Evolutionary conservation across 2,888 invertebrate species (phyloP), one percentile per base, ranked within the genome.

Genomic region (Cerastis rubricosa): DNA sequence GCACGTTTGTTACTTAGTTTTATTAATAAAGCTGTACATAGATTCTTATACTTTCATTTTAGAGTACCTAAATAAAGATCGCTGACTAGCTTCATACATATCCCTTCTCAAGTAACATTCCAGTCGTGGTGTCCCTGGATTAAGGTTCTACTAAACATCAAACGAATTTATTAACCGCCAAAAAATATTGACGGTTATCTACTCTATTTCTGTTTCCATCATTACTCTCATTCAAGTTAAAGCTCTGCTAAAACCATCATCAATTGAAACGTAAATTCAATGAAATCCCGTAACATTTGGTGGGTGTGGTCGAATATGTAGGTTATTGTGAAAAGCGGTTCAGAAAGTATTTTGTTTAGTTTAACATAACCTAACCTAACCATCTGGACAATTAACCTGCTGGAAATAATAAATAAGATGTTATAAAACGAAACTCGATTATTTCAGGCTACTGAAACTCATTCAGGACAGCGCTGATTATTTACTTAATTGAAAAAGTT

Each of bases 261-360:
- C 51, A 54, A 47, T 65, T 63, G 54, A 75, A 69, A 47, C 19
- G 0, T 11, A 65, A n/a, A n/a, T 35, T 83, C 77, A 83, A 54
- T 78, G n/a, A 59, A 71, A 71, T 43, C 17, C 43, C 11, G n/a
- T 68, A 71, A 82, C 25, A 64, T 82, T 40, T 22, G 19, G 17
- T 51, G 57, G 49, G 49, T 76, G 54, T 67, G 47, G 47, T 35
- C 40, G 14, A n/a, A 22, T 14, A 83, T 70, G 4, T 22, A 67
- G 66, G 69, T 70, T 70, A 83, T 51, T 43, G n/a, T 12, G 43
- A 67, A 76, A 49, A 35, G 25, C 8, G 43, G n/a, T 66, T 57
- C 22, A 49, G 9, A 43, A 57, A 68, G 25, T 25, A 35, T 65
- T 67, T 19, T 66, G 35, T 83, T 71, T 71, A 68, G 14, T 71